A percentile compares a stretch with the other conserved stretches of the same genome.
Evolutionary conservation across 2,113 vertebrate species (phyloP).

Genomic region (Thunnus thynnus): DNA sequence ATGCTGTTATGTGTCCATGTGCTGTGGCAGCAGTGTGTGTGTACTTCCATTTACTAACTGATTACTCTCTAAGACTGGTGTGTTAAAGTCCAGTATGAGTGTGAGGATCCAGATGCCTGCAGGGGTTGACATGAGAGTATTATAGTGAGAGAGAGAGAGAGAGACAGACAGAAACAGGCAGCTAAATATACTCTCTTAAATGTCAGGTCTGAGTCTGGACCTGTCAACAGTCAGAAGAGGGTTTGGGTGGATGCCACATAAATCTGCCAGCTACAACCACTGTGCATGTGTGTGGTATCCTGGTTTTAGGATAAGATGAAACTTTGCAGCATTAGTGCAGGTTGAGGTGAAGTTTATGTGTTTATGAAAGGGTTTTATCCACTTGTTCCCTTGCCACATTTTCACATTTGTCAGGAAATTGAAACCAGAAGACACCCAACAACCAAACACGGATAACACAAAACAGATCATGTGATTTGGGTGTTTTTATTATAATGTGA

Average conservation of each 20-base stretch:
- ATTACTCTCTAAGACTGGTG: not conserved
- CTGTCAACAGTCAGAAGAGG: not conserved
- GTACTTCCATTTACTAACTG: not conserved
- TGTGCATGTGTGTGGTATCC: conserved; percentile 22
- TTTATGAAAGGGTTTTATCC: too few species aligned
- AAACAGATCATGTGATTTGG: too few species aligned
- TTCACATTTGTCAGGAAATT: too few species aligned
- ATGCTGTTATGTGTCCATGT: too few species aligned
- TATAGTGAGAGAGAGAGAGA: not conserved
- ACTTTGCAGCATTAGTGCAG: not conserved
- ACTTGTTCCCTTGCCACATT: too few species aligned
- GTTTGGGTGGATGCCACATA: conserved; percentile 26
- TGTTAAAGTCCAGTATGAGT: not conserved
- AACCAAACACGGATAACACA: too few species aligned
- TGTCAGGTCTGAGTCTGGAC: conserved; percentile 27
- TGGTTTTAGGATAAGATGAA: not conserved
- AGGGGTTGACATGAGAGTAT: not conserved
- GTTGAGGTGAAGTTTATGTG: not conserved
- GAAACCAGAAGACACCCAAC: too few species aligned
- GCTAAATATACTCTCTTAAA: conserved; percentile 29
- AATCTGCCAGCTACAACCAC: not conserved
- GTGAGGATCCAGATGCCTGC: not conserved
- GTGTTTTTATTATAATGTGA: too few species aligned
- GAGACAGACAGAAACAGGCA: not conserved
- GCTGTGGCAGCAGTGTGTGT: too few species aligned